Conservation (phyloP, 1,140 invertebrate genomes). For the Brachionus koreanus region DNA sequence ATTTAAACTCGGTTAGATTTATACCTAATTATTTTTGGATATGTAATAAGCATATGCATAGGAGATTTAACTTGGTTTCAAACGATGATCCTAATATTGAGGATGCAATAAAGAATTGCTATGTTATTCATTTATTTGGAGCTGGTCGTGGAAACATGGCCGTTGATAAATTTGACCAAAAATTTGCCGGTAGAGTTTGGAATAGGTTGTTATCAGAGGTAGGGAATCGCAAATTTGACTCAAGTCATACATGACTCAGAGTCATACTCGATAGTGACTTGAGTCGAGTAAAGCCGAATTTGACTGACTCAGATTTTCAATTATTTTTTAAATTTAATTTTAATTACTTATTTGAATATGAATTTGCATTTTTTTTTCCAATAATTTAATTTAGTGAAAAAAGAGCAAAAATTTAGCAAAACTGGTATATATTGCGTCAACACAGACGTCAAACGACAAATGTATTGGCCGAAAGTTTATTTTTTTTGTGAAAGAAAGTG, state of each 20-base stretch:
- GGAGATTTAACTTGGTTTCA: background rate
- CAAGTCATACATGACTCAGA: background rate
- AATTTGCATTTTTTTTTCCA: too few species aligned
- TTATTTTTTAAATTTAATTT: too few species aligned
- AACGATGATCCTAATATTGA: background rate
- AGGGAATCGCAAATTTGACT: background rate
- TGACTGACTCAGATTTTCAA: too few species aligned
- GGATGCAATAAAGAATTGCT: background rate
- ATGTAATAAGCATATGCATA: background rate
- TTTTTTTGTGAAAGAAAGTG: too few species aligned
- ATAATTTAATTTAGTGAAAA: too few species aligned
- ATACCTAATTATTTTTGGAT: background rate
- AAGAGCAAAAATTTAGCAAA: too few species aligned
- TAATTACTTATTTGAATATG: too few species aligned
- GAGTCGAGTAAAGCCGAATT: too few species aligned
- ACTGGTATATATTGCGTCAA: too few species aligned
- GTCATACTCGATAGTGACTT: background rate
- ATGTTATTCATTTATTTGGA: background rate
- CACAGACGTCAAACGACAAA: too few species aligned
- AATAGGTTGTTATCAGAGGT: background rate
- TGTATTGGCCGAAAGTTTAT: too few species aligned
- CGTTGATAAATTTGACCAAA: background rate
- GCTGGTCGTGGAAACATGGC: background rate
- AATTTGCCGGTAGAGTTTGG: background rate
- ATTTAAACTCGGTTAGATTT: background rate